Base-by-base conservation (phyloP, 2,888 invertebrate genomes). In the Epirrhoe tristata region DNA sequence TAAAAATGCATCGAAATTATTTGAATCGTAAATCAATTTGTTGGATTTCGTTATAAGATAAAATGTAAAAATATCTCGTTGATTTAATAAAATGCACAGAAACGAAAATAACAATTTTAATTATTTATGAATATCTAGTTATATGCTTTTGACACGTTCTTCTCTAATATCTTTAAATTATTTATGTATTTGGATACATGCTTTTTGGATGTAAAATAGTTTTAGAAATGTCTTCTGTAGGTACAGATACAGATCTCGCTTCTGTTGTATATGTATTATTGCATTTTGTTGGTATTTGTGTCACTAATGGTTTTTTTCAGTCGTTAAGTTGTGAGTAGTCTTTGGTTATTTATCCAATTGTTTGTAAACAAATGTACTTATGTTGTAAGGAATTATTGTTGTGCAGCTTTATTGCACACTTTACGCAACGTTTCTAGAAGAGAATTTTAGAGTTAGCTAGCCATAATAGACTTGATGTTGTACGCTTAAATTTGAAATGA, bases 371-470 rank as follows among this genome's bases (percentile, higher is more conserved):
- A 32, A 39, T 12, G 17, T 43, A 16, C 14, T 12, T 43, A 60
- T 39, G 34, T 36, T 50, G 50, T 62, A 62, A 62, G 36, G 12
- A 7, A 54, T 16, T 46, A 55, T 55, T 55, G 61, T 62, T 50
- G n/a, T 24, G 14, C 17, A 12, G 36, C 48, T 55, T 62, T 6
- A n/a, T 17, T 55, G 48, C 36, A 32, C 5, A 16, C 14, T 61
- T 53, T 43, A 31, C 53, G 53, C 31, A 46, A 60, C 43, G 14
- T 43, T 24, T 24, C 24, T 32, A 39, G 1, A 43, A 12, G 43
- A n/a, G 43, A 59, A 52, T 59, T 52, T 14, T 24, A 52, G 5
- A 16, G 43, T 53, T 46, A 43, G 53, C n/a, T 46, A n/a, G 32
- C 24, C 39, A 48, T 54, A 43, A 43, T 43, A 5, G 12, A 43